Conservation (phyloP, 2,888 invertebrate species). For the Drosophila gaucha region DNA sequence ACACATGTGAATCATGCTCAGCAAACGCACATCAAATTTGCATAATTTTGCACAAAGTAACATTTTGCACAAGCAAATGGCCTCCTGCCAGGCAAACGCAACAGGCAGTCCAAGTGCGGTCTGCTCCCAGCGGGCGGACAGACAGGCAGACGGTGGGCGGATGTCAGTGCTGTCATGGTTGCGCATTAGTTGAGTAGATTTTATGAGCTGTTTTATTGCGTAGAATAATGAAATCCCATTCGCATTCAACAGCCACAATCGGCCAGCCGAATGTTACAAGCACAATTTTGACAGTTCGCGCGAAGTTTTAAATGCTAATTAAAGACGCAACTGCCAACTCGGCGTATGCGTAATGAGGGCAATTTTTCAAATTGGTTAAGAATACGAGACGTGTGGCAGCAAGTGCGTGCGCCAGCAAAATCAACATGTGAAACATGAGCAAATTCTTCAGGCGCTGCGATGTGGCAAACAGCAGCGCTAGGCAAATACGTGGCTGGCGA, state of each 20-base stretch:
- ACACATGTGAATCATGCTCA: conserved; percentile 46
- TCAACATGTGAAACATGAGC: conserved; percentile 55
- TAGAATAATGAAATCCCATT: conserved; percentile 65
- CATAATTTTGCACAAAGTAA: conserved; percentile 75
- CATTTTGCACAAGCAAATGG: conserved; percentile 66
- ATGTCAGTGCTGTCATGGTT: conserved; percentile 34
- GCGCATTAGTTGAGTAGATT: conserved; percentile 65
- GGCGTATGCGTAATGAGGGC: conserved; percentile 45
- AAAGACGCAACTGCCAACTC: conserved; percentile 51
- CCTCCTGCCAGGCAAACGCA: conserved; percentile 48
- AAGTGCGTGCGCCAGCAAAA: conserved; percentile 40
- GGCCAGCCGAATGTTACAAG: conserved; percentile 6
- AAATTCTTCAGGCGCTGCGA: neutral
- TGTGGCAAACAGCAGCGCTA: neutral
- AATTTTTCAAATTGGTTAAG: conserved; percentile 43
- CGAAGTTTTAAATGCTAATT: conserved; percentile 61
- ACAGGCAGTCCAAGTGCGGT: conserved; percentile 45
- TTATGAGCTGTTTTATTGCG: conserved; percentile 68
- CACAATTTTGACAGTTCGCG: conserved; percentile 21
- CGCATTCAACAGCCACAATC: conserved; percentile 12
- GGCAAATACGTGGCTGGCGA: neutral
- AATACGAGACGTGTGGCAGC: conserved; percentile 33
- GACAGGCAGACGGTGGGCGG: neutral
- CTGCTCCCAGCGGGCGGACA: neutral
- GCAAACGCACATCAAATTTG: conserved; percentile 79